A percentile compares a stretch with the other conserved stretches of the same genome.
These are phyloP conservation scores for Chiloscyllium punctatum DNA, from an alignment of 2,797 vertebrate genomes.

Conservation along the genomic window DNA sequence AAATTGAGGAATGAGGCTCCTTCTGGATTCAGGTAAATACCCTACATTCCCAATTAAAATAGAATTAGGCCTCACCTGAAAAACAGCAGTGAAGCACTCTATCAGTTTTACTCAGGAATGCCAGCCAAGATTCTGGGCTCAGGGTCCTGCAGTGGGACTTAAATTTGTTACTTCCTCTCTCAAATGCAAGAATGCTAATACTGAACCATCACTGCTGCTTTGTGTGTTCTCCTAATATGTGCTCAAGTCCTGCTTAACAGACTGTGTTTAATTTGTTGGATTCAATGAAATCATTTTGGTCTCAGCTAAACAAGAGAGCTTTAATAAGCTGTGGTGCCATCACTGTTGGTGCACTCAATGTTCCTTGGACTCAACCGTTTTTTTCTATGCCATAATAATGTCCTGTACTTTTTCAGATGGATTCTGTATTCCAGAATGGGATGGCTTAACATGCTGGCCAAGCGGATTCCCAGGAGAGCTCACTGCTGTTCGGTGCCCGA, in stretches of 20 bases:
- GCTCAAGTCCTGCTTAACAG: neutral
- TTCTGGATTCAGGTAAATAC: neutral
- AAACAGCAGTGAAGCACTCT: neutral
- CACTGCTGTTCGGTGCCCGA: slow-evolving; percentile 68
- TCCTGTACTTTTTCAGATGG: slow-evolving; percentile 56
- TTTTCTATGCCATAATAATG: slow-evolving; percentile 9
- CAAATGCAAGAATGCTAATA: neutral
- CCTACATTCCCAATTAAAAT: neutral
- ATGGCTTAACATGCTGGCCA: slow-evolving; percentile 83
- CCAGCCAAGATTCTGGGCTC: neutral
- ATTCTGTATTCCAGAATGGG: slow-evolving; percentile 77
- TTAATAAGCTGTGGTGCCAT: neutral
- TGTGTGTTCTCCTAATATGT: neutral
- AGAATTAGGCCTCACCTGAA: neutral
- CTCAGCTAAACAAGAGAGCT: neutral
- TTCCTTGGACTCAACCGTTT: neutral
- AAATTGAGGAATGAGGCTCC: neutral
- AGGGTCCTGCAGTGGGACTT: neutral
- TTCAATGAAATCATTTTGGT: neutral
- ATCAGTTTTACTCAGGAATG: neutral
- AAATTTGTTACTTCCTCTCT: neutral
- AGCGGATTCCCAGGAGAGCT: slow-evolving; percentile 65
- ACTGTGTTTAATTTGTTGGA: neutral
- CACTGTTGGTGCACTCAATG: too few relatives aligned
- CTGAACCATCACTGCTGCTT: neutral